phyloP scores from a whole-genome alignment of 2,797 vertebrate genomes.

The Coendou prehensilis region DNA sequence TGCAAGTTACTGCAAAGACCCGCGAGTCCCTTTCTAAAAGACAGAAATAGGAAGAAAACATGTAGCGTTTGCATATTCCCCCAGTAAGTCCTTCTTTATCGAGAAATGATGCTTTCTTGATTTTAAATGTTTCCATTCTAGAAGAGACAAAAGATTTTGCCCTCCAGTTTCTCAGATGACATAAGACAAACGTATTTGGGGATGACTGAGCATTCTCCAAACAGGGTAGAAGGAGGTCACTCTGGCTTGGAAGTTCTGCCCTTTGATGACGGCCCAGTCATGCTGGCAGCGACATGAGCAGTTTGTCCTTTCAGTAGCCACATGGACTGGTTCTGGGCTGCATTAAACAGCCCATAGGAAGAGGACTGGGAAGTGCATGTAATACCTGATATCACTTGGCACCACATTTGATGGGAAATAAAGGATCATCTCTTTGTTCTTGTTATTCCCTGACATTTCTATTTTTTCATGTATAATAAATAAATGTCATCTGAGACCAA shows the following conservation, averaged over 20 bases:
- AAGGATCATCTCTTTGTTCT: not conserved
- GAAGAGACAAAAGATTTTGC: not conserved
- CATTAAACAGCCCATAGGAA: not conserved
- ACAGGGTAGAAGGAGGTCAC: not conserved
- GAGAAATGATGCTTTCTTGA: not conserved
- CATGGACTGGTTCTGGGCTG: not conserved
- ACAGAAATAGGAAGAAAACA: not conserved
- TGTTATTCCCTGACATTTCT: not conserved
- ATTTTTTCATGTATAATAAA: not conserved
- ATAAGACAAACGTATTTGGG: not conserved
- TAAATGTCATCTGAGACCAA: not conserved
- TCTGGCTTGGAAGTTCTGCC: not conserved
- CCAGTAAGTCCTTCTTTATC: not conserved
- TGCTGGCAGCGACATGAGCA: not conserved
- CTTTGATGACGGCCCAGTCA: not conserved
- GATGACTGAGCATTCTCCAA: not conserved
- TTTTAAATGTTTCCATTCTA: not conserved
- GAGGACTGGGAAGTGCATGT: not conserved
- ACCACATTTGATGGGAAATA: not conserved
- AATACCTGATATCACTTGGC: not conserved
- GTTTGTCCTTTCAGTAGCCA: not conserved
- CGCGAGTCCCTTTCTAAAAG: not conserved
- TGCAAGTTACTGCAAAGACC: not conserved
- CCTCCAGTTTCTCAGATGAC: not conserved
- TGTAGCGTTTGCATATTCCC: too few species aligned